Evolutionary conservation across 2,888 invertebrate genomes (phyloP), one percentile per base, ranked within the genome.

Genomic region (Ptilodon capucinus): DNA sequence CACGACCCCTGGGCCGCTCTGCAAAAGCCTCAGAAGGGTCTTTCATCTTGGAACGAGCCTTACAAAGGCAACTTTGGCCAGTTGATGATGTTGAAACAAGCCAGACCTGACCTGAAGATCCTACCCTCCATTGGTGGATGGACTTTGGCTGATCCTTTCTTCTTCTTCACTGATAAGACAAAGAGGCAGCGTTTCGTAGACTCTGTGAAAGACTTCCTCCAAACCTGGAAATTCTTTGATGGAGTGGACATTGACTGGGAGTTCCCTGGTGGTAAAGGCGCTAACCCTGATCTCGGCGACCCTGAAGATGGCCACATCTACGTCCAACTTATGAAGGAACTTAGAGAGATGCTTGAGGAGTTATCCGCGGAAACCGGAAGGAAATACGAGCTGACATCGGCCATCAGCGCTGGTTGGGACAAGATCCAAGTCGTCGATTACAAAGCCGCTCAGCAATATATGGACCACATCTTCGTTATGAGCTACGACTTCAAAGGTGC

Each of bases 161-260:
- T 83, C 74, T 91, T 86, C 72, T 86, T 91, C 54, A 81, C 78
- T 11, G 90, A 90, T 51, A 76, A 81, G 58, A 63, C 58, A 0
- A 91, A 91, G 68, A 80, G 91, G 54, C 68, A 74, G 46, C 83
- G 89, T 28, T 91, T 91, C 55, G 86, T 91, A 0, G 84, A 69
- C 42, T 91, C 91, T 5, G 90, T 90, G 0, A 89, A 84, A 55
- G 91, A 91, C 36, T 91, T 91, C 71, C 76, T 91, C 0, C 75
- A 81, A 51, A 91, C 91, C 1, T 91, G 91, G 91, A 91, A 91
- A 54, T 91, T 91, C 81, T 91, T 90, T 42, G 91, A 91, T 39
- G 91, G 91, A 18, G 89, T 91, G 2, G 91, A 91, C 36, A 91
- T 91, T 46, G 91, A 91, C 55, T 91, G 91, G 91, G 91, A 91